These are phyloP conservation scores for Chroicocephalus ridibundus DNA, from an alignment of 2,113 vertebrate species.

Conservation along the genomic window DNA sequence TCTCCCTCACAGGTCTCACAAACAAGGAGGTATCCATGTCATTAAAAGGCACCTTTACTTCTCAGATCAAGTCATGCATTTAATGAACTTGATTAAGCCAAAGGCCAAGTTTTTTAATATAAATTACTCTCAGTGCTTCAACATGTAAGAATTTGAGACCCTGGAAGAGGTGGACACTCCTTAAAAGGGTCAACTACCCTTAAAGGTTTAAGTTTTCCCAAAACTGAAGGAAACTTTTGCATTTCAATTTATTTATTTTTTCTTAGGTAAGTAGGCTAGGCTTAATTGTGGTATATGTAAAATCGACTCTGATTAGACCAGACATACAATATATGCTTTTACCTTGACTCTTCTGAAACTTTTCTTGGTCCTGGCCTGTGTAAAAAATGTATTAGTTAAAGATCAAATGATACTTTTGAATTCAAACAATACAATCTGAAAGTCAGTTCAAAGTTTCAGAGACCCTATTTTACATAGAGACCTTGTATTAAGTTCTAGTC, in stretches of 20 bases:
- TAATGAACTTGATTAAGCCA: neutral
- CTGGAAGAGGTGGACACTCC: neutral
- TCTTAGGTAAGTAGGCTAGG: neutral
- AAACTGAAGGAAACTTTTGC: neutral
- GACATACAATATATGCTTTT: neutral
- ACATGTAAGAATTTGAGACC: neutral
- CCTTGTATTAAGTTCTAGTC: neutral
- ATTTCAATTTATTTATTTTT: neutral
- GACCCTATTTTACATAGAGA: neutral
- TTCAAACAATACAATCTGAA: neutral
- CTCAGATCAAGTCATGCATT: neutral
- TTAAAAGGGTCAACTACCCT: neutral
- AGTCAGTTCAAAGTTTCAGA: neutral
- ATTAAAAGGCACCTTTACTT: neutral
- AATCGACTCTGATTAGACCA: neutral
- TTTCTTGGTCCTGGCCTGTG: neutral
- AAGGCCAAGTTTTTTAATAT: neutral
- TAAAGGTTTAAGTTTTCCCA: neutral
- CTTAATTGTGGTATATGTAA: neutral
- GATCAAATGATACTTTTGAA: neutral
- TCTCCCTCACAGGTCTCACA: neutral
- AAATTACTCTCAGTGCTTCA: neutral
- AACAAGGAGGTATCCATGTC: neutral
- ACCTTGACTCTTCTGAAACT: neutral
- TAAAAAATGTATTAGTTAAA: neutral